These are phyloP conservation scores for Apostichopus japonicus DNA, from an alignment of 35 echinoderm and acorn worm species.

Conservation along the genomic window DNA sequence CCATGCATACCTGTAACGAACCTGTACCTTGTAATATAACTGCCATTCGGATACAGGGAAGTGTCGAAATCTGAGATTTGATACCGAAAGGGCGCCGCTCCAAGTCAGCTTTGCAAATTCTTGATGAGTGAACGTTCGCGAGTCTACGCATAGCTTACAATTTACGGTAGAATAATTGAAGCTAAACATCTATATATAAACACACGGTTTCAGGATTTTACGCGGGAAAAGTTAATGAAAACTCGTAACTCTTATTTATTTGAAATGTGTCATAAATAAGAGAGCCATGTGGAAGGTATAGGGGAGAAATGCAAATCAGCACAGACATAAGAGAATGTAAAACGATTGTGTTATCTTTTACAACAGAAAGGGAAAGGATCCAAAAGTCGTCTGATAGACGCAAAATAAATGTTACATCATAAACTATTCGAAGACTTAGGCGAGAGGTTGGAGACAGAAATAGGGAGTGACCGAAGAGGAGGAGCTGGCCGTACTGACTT, in stretches of 20 bases:
- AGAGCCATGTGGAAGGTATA: background rate
- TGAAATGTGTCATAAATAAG: constrained; percentile 45
- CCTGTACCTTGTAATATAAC: too few species aligned
- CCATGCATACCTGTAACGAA: too few species aligned
- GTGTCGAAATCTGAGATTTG: background rate
- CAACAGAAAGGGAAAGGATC: too few species aligned
- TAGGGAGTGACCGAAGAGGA: background rate
- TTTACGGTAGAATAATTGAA: constrained; percentile 53
- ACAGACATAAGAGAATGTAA: background rate
- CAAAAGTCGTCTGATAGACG: too few species aligned
- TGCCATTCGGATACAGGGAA: too few species aligned
- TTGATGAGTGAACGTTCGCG: background rate
- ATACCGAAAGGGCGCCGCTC: constrained; percentile 30
- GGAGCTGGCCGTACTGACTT: too few species aligned
- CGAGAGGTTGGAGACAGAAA: background rate
- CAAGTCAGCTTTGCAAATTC: background rate
- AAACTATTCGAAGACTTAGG: background rate
- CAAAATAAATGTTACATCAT: too few species aligned
- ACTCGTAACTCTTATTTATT: constrained; percentile 55
- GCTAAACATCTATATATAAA: constrained; percentile 56
- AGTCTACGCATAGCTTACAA: constrained; percentile 27
- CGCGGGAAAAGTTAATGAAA: constrained; percentile 63
- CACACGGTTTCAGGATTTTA: constrained; percentile 32
- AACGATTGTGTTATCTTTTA: constrained; percentile 1
- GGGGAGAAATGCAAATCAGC: background rate